Base-by-base conservation (phyloP, 2,888 invertebrate genomes). In the Oxycera nigricornis region DNA sequence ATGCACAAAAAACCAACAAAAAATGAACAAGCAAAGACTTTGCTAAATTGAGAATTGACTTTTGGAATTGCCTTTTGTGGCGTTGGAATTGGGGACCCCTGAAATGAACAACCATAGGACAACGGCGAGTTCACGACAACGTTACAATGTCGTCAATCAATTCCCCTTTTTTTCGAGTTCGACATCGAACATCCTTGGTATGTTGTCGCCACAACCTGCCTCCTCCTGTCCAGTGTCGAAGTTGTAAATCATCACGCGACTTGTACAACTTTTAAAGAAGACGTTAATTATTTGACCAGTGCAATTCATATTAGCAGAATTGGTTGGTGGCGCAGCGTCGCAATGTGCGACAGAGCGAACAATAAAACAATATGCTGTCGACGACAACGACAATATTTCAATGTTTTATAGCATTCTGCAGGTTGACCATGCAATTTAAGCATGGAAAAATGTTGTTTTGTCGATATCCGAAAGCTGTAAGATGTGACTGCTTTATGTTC, bases 221-320 rank as follows among this genome's bases (percentile, higher is more conserved):
- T 20, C 70, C 55, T 55, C 31, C 41, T 22, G 65, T 55, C 70
- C 31, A 41, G 14, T 41, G 65, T 70, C 46, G 55, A 31, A 22
- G 55, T 46, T 9, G 70, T 70, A 70, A 70, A 70, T 70, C 70
- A 70, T 70, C 31, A 70, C 28, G 52, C 17, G n/a, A 17, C 22
- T 39, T 9, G 31, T 31, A 55, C 22, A 52, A 46, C 55, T 46
- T 31, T 52, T n/a, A 55, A 70, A 70, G 31, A 28, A 55, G 70
- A 70, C 70, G 70, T 70, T 70, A 70, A 70, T 70, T 70, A 70
- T 70, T 70, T 70, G 52, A 70, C 70, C 65, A 52, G 55, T 70
- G 55, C 70, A 55, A 55, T 70, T 70, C 70, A 31, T 55, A 46
- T 70, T 70, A 41, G 24, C 35, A n/a, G 65, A 22, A 17, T 24